phyloP scores from a whole-genome alignment of 2,888 invertebrate genomes.

The Andricus quercusramuli region DNA sequence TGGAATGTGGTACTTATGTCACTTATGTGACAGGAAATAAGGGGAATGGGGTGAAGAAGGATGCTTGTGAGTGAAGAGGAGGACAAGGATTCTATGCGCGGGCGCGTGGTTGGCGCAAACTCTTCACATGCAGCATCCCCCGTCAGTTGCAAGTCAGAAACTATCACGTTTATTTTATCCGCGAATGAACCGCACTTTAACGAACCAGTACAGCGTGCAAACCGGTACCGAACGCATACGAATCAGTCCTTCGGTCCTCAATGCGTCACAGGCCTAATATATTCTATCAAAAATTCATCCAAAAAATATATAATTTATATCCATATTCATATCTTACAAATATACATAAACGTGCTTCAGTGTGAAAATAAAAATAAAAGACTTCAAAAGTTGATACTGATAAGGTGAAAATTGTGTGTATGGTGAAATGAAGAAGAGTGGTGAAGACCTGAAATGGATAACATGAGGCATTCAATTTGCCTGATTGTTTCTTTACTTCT shows the following conservation, averaged over 20 bases:
- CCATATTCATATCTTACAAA: background rate
- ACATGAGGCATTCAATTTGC: background rate
- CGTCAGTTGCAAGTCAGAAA: conserved; percentile 19
- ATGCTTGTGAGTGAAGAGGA: background rate
- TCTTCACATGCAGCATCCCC: conserved; percentile 13
- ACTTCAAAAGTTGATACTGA: background rate
- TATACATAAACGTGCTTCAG: background rate
- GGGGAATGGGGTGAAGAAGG: background rate
- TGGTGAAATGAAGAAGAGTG: conserved; percentile 6
- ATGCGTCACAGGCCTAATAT: background rate
- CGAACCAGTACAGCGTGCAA: conserved; percentile 9
- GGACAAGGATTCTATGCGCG: conserved; percentile 9
- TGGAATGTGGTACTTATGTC: background rate
- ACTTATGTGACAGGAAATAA: background rate
- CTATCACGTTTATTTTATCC: conserved; percentile 28
- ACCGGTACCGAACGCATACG: conserved; percentile 13
- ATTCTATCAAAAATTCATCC: background rate
- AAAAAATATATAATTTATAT: background rate
- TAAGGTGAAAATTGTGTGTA: conserved; percentile 3
- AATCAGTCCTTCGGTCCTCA: background rate
- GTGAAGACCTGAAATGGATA: conserved; percentile 17
- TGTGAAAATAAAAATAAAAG: background rate
- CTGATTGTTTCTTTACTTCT: background rate
- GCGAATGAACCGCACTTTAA: conserved; percentile 17
- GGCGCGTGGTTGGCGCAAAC: conserved; percentile 10